Percentiles rank a stretch among this genome's conserved stretches.
Evolutionary conservation across 2,113 vertebrate genomes (phyloP).

Genomic region (Martes martes): DNA sequence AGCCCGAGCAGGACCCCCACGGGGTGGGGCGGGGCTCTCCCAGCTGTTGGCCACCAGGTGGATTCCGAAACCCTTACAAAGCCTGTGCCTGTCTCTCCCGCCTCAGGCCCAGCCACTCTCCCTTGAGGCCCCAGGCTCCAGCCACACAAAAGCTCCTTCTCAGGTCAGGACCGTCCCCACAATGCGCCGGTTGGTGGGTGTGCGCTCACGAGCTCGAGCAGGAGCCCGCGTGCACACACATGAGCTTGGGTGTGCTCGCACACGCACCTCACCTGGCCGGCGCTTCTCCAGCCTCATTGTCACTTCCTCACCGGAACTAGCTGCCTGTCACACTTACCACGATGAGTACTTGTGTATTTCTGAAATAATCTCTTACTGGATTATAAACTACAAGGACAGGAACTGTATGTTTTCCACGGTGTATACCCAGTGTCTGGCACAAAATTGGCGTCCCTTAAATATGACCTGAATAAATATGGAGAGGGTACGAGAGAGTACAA

Average conservation of each 20-base stretch:
- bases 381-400: not conserved
- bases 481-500: not conserved
- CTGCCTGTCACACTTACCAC: no score
- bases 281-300: not conserved
- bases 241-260: no score
- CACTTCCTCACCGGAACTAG: not conserved
- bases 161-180: not conserved
- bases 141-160: not conserved
- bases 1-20: not conserved
- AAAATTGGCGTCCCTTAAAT: not conserved
- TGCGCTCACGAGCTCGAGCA: not conserved
- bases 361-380: not conserved
- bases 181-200: not conserved
- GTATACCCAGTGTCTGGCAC: not conserved
- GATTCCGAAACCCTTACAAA: not conserved
- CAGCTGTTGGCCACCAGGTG: not conserved
- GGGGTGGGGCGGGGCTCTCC: not conserved
- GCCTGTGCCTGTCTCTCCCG: not conserved
- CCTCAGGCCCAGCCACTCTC: not conserved
- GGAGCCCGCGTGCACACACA: accelerated
- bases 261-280: accelerated
- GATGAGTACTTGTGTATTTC: not conserved
- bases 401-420: not conserved
- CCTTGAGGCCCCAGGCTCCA: not conserved
- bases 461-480: not conserved